Evolutionary conservation across 2,113 vertebrate species (phyloP).

Genomic region (Sapajus apella): DNA sequence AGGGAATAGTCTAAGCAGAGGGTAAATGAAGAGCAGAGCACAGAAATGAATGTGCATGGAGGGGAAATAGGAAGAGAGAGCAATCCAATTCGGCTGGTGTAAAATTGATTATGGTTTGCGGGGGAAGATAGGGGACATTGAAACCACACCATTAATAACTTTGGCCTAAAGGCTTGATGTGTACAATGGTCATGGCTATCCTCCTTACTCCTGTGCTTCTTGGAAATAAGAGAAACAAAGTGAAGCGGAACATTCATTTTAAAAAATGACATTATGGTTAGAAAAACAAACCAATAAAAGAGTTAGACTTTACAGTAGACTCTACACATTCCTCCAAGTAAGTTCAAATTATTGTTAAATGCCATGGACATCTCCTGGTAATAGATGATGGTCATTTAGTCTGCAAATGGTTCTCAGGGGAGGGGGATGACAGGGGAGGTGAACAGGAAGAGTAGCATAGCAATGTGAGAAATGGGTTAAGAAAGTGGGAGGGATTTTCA

Average conservation of each 20-base stretch:
- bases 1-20: not conserved
- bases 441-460: not conserved
- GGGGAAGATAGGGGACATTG: not conserved
- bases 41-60: not conserved
- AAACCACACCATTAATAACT: not conserved
- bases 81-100: not conserved
- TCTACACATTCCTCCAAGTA: not conserved
- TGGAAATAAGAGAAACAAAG: not conserved
- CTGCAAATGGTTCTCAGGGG: accelerated
- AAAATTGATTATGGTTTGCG: not conserved
- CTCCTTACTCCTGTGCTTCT: not conserved
- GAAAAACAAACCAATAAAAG: not conserved
- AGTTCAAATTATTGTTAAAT: not conserved
- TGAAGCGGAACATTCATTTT: not conserved
- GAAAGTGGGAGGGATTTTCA: not conserved
- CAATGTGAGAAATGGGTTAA: not conserved
- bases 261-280: not conserved
- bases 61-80: not conserved
- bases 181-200: not conserved
- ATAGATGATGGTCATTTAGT: not conserved
- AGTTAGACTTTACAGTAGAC: not conserved
- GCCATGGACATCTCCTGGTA: not conserved
- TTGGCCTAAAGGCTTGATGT: not conserved
- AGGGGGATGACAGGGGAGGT: accelerated
- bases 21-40: not conserved